phyloP scores from a whole-genome alignment of 1,140 invertebrate genomes.

The Drosophila ohnishii region DNA sequence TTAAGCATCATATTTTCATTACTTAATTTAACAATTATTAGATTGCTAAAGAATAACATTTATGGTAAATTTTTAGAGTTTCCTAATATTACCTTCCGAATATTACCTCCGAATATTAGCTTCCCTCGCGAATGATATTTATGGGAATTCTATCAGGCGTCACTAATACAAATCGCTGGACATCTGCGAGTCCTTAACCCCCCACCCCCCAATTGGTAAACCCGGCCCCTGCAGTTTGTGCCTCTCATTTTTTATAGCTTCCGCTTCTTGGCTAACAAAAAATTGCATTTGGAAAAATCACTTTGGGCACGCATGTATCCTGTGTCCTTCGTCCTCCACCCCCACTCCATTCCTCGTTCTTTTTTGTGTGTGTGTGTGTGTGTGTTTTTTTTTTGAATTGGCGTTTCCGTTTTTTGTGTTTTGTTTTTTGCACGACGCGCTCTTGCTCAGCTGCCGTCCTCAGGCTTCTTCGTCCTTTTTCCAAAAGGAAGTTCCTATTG shows the following conservation, averaged over 20 bases:
- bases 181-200: constrained; percentile 28
- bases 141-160: constrained; percentile 26
- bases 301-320: constrained; percentile 56
- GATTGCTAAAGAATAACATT: neutral
- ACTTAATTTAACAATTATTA: too few relatives aligned
- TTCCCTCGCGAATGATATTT: constrained; percentile 12
- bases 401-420: constrained; percentile 36
- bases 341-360: constrained; percentile 12
- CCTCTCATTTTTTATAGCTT: constrained; percentile 48
- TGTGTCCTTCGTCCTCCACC: constrained; percentile 22
- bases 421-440: constrained; percentile 72
- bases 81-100: neutral
- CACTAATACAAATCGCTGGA: constrained; percentile 38
- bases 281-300: constrained; percentile 54
- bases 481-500: neutral
- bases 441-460: constrained; percentile 2
- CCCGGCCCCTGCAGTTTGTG: constrained; percentile 12
- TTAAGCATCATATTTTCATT: too few relatives aligned
- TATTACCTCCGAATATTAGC: neutral
- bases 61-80: neutral
- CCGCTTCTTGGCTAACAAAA: constrained; percentile 40
- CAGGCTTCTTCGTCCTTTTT: constrained; percentile 11
- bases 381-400: constrained; percentile 4
- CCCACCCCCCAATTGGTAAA: neutral
- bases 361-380: too few relatives aligned